phyloP scores from a whole-genome alignment of 2,113 vertebrate species.

The Melanerpes formicivorus region DNA sequence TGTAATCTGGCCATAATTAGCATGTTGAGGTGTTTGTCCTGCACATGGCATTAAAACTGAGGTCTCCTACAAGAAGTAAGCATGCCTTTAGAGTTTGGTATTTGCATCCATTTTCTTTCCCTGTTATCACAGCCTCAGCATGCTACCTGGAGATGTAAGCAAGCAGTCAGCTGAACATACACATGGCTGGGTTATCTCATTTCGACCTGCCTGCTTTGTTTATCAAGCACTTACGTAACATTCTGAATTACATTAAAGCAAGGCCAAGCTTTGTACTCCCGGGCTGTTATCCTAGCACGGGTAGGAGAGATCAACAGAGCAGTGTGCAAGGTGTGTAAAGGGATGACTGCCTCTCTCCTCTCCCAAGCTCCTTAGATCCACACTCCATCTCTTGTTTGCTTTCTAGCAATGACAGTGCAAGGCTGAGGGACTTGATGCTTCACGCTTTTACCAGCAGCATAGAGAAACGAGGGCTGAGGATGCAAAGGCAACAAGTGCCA shows the following conservation, averaged over 20 bases:
- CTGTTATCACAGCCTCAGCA: background rate
- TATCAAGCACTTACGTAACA: slow-evolving; percentile 37
- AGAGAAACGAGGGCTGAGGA: background rate
- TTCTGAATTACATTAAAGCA: slow-evolving; percentile 10
- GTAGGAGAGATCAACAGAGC: background rate
- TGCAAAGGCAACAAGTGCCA: slow-evolving; percentile 9
- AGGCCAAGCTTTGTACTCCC: background rate
- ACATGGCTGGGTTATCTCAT: slow-evolving; percentile 45
- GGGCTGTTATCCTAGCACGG: background rate
- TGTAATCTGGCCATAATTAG: background rate
- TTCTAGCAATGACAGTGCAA: background rate
- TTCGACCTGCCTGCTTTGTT: slow-evolving; percentile 55
- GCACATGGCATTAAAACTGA: background rate
- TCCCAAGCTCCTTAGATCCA: background rate
- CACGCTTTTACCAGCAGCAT: background rate
- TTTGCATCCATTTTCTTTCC: slow-evolving; percentile 15
- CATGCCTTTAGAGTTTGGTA: background rate
- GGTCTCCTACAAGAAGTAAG: background rate
- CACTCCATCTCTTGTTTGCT: background rate
- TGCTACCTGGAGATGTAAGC: background rate
- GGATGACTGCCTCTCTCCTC: background rate
- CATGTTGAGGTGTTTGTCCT: background rate
- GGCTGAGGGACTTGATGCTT: background rate
- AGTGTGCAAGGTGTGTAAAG: background rate
- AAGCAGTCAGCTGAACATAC: slow-evolving; percentile 44